Base-by-base conservation (phyloP, 2,113 vertebrate species). In the Pavo muticus region DNA sequence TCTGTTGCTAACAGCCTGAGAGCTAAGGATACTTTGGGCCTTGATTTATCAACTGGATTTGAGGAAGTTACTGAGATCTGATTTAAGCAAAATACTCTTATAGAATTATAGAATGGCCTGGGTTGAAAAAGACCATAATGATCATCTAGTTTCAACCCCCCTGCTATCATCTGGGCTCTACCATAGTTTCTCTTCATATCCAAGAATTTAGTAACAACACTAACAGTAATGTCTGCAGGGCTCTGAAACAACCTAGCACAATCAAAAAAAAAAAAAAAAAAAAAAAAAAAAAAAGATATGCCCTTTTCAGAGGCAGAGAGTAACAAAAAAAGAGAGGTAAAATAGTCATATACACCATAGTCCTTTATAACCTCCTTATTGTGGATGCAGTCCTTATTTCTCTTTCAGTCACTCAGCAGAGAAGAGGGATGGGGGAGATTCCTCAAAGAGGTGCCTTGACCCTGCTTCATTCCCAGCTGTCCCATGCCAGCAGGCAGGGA, bases 171-270 rank as follows among this genome's bases (percentile, higher is more conserved):
- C 12, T 54, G 30, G 16, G n/a, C 20, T 39, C 50, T 48, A 15
- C 20, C 23, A 37, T 0, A 35, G 6, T 6, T 88, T 71, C 50
- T 84, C 32, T 12, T 9, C 67, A 23, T 0, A 0, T 7, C 6
- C 65, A 87, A 72, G 9, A 91, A 77, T 30, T 29, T n/a, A 84
- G 24, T 12, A 57, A 15, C 12, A 50, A 67, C 9, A 27, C 37
- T 57, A 54, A 87, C 10, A 42, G 40, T 79, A 79, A 37, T 39
- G 77, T 48, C 9, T 45, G 27, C 2, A 4, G 44, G 12, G 16
- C 54, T 87, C 63, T 56, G 27, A n/a, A 87, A 78, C 65, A 65
- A 4, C 6, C 14, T 10, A 48, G 7, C 10, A 60, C 23, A 64
- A 20, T 23, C 42, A 12, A 85, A 21, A 14, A 80, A 19, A 80